Base-by-base conservation (phyloP, 2,113 vertebrate genomes). In the Poicephalus meyeri region DNA sequence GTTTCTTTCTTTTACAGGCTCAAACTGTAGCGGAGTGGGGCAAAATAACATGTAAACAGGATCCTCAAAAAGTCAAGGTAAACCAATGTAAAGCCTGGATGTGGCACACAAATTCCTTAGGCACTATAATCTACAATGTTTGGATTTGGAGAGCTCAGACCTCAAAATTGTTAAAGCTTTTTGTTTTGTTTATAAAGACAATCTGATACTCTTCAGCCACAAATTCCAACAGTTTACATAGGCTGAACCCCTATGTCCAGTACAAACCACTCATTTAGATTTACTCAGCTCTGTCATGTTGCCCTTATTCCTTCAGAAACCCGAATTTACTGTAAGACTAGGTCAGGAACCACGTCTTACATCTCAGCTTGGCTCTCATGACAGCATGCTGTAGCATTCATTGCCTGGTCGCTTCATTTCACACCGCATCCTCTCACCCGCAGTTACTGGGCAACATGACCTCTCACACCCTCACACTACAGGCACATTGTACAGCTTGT, bases 401-500 rank as follows among this genome's bases (percentile, higher is more conserved):
- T n/a, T 60, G 56, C 74, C 15, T 3, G 1, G 17, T 76, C 17
- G 4, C n/a, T 77, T 81, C 31, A 29, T 10, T 19, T 44, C 28
- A 55, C 23, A 39, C 13, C 7, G 12, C 23, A 18, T 60, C 25
- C 15, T 74, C 77, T 81, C n/a, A 21, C 6, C 25, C 15, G 3
- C 4, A 7, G 35, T 4, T 24, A 17, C 49, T 58, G 1, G 0
- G 37, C 42, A 35, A 16, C 2, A 0, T 39, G 68, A 80, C 28
- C 37, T 74, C 37, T 64, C 35, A 10, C 5, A 1, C 55, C 42
- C 42, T 80, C 42, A 31, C 1, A 41, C 50, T 31, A 33, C 55
- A 52, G 33, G 13, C 14, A 11, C 0, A 0, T 55, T 33, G 2
- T 55, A 8, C 28, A 17, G 25, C 80, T 52, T 56, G 33, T 55